phyloP scores from a whole-genome alignment of 2,888 invertebrate species.

The Agonopterix subpropinquella region DNA sequence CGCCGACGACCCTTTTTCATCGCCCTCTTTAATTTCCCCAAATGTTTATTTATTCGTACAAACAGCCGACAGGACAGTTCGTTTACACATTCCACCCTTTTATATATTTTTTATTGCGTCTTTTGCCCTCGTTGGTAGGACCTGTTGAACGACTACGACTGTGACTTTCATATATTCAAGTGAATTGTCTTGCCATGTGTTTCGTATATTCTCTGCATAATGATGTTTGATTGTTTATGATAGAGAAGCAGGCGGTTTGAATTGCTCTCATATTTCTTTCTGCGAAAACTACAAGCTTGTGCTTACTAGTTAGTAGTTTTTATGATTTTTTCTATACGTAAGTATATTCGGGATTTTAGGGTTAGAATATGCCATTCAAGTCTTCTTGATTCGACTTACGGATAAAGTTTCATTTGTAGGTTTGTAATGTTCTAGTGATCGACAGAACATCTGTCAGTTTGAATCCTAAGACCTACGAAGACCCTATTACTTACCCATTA shows the following conservation, averaged over 20 bases:
- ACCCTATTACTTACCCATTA: too few species aligned
- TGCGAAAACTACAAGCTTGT: too few species aligned
- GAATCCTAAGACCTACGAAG: too few species aligned
- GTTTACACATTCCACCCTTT: conserved; percentile 51
- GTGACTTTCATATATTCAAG: background rate
- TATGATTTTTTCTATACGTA: too few species aligned
- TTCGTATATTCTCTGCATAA: background rate
- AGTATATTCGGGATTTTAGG: too few species aligned
- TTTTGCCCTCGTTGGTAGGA: background rate
- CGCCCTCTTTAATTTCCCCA: conserved; percentile 53
- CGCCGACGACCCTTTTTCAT: conserved; percentile 5
- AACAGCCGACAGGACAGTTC: conserved; percentile 36
- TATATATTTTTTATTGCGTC: conserved; percentile 6
- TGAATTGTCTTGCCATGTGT: background rate
- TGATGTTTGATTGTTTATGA: conserved; percentile 1
- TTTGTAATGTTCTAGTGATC: too few species aligned
- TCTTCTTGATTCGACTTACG: too few species aligned
- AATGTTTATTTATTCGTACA: conserved; percentile 61
- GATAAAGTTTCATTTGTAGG: too few species aligned
- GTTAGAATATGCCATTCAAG: too few species aligned
- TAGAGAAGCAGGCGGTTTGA: background rate
- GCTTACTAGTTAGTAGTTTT: too few species aligned
- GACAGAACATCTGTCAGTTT: too few species aligned
- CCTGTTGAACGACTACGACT: conserved; percentile 3
- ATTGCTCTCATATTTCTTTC: too few species aligned